Evolutionary conservation across 2,888 invertebrate genomes (phyloP).

Genomic region (Orthosia gracilis): DNA sequence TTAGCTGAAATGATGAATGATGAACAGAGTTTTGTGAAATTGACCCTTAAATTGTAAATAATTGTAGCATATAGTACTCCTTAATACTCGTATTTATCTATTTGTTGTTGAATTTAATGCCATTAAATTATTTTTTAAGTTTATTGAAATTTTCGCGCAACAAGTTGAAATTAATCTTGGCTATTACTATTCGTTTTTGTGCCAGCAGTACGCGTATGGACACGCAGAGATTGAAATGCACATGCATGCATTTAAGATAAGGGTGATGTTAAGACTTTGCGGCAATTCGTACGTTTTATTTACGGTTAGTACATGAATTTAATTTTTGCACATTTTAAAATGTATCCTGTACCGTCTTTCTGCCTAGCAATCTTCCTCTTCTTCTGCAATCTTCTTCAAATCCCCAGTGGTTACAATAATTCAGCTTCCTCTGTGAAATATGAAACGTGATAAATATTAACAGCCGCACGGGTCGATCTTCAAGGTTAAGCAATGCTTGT

Average conservation of each 20-base stretch:
- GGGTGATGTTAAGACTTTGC: conserved; percentile 75
- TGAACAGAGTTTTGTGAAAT: background rate
- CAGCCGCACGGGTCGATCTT: no score
- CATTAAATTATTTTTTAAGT: no score
- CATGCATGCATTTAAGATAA: conserved; percentile 74
- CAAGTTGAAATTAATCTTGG: background rate
- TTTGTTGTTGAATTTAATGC: no score
- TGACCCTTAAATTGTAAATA: background rate
- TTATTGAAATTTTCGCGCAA: background rate
- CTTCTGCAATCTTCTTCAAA: no score
- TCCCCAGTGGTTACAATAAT: no score
- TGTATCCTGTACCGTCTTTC: background rate
- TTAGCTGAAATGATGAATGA: no score
- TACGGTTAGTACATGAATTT: conserved; percentile 73
- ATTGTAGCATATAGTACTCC: no score
- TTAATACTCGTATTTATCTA: no score
- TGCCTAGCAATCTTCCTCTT: background rate
- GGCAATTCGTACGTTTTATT: conserved; percentile 64
- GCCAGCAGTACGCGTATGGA: conserved; percentile 61
- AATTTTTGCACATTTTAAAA: conserved; percentile 8
- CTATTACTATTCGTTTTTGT: conserved; percentile 35
- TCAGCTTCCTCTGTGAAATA: no score
- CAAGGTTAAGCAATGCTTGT: no score
- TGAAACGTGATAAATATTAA: no score
- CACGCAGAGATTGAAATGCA: conserved; percentile 74